Percentiles rank a stretch among this genome's conserved stretches.
Conservation (phyloP, 1,140 invertebrate species). For the Amphibalanus amphitrite region DNA sequence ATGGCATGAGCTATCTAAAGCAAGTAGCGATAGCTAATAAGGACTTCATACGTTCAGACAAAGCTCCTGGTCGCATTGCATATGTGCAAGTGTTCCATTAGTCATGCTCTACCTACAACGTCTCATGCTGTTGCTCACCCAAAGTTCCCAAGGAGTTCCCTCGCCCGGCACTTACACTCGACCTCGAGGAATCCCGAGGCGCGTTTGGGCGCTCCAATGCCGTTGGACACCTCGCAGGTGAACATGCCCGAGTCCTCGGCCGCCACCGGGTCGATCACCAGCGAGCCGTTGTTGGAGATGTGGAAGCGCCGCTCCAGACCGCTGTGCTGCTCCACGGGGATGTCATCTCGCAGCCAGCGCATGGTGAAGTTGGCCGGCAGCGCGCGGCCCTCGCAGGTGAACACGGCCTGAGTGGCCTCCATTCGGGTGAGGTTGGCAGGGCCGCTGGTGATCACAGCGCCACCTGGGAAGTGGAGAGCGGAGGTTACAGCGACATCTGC, state of each 20-base stretch:
- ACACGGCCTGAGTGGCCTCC: conserved; percentile 82
- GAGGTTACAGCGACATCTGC: not conserved
- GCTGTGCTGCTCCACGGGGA: conserved; percentile 45
- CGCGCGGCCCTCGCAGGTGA: conserved; percentile 86
- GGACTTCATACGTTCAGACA: no score
- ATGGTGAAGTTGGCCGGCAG: conserved; percentile 89
- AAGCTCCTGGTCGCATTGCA: no score
- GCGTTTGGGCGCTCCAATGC: conserved; percentile 83
- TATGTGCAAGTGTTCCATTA: no score
- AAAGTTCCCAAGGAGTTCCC: not conserved
- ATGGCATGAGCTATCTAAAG: no score
- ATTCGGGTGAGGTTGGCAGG: conserved; percentile 87
- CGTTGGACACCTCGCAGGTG: conserved; percentile 87
- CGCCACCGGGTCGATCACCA: conserved; percentile 76
- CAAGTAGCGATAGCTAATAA: no score
- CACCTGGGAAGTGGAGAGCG: conserved; percentile 38
- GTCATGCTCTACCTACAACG: no score
- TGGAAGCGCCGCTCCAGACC: conserved; percentile 59
- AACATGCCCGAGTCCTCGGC: conserved; percentile 89
- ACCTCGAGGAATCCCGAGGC: conserved; percentile 89
- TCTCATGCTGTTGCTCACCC: no score
- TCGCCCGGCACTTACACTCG: conserved; percentile 57
- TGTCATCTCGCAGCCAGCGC: conserved; percentile 73
- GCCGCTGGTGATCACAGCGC: conserved; percentile 65
- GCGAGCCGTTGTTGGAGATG: conserved; percentile 63